Base-by-base conservation (phyloP, 2,113 vertebrate genomes). In the Climacteris rufus region DNA sequence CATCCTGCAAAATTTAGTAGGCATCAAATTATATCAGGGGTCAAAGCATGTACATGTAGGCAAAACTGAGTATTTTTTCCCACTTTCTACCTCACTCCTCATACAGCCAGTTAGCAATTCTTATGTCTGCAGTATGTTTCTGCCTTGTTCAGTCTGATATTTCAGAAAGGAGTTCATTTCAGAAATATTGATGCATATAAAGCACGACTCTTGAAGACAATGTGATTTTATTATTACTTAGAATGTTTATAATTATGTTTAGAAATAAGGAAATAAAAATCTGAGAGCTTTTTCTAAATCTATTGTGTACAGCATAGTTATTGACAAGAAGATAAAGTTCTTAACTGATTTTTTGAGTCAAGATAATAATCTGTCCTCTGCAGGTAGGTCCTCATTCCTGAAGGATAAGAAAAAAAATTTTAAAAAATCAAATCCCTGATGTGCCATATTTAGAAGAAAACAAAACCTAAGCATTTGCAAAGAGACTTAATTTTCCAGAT, bases 261-360 rank as follows among this genome's bases (percentile, higher is more conserved):
- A 94, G 72, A 90, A 90, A 84, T 33, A 63, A 59, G 33, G 6
- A 90, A 89, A 59, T 40, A 72, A 64, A 77, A 89, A 63, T 49
- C 27, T 6, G 6, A 68, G 27, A 60, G 13, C 1, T 68, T 89
- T 83, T 82, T 54, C 53, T 81, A 64, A 71, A 79, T 44, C 87
- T 84, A 15, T 57, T 68, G 8, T n/a, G 14, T 80, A 82, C 35
- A 77, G 74, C 63, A 72, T 50, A 89, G 40, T 33, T 94, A 77
- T 57, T 95, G 77, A 77, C 42, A 89, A 91, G 59, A 95, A 94
- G 57, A 72, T 22, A 83, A 96, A 81, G n/a, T 72, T 95, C 60
- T 89, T 95, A 93, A 95, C 60, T 95, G 91, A 95, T 97, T 96
- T 97, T 95, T 91, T 15, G 11, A 95, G 74, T 89, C 49, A 60